Conservation (phyloP, 2,888 invertebrate species). For the Idaea aversata region DNA sequence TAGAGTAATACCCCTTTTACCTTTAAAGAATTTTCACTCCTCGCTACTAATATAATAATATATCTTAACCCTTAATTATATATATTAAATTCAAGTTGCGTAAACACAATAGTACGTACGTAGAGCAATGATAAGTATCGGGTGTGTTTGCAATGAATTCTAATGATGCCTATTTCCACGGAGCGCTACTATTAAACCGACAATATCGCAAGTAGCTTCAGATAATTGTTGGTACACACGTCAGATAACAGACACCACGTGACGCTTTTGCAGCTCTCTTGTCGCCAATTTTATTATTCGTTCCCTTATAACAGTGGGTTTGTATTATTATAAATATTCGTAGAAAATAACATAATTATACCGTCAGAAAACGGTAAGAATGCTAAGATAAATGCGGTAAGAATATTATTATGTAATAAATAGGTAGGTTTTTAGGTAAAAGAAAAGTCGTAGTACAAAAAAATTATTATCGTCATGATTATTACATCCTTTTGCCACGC, state of each 20-base stretch:
- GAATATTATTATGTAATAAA: no score
- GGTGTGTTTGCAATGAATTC: constrained; percentile 49
- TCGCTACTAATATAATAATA: constrained; percentile 32
- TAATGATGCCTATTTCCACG: constrained; percentile 42
- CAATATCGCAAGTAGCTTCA: constrained; percentile 40
- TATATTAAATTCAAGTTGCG: constrained; percentile 36
- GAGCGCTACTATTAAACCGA: constrained; percentile 33
- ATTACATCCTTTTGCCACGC: no score
- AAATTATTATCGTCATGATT: no score
- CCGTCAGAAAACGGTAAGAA: not conserved
- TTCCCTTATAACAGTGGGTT: not conserved
- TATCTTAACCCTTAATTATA: constrained; percentile 22
- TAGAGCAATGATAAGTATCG: constrained; percentile 40
- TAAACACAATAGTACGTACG: constrained; percentile 38
- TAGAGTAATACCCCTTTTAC: no score
- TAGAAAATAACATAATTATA: not conserved
- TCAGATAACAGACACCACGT: constrained; percentile 58
- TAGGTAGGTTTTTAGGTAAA: no score
- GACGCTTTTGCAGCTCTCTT: constrained; percentile 49
- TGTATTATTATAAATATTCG: not conserved
- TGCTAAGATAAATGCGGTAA: no score
- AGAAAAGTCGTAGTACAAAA: no score
- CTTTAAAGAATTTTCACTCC: no score
- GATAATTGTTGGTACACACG: constrained; percentile 42
- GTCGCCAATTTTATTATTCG: constrained; percentile 54